A percentile compares a stretch with the other conserved stretches of the same genome.
phyloP scores from a whole-genome alignment of 2,888 invertebrate species.

The Nephrotoma appendiculata region DNA sequence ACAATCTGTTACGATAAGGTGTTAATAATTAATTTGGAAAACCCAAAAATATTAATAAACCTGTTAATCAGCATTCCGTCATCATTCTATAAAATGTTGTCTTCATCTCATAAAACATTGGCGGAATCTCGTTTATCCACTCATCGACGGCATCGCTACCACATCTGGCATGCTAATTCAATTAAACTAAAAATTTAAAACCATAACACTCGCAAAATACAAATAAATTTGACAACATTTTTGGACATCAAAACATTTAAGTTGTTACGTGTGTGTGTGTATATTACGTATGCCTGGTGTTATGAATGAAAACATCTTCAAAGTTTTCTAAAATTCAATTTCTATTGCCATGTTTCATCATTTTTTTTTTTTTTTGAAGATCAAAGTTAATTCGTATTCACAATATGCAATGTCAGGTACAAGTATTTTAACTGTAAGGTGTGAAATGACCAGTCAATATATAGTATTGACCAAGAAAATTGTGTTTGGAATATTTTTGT shows the following conservation, averaged over 20 bases:
- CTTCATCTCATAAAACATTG: background rate
- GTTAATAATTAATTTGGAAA: background rate
- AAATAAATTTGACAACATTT: too few relatives aligned
- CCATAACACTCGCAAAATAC: too few relatives aligned
- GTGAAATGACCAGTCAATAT: background rate
- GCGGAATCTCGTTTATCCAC: background rate
- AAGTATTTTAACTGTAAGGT: background rate
- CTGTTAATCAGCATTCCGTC: background rate
- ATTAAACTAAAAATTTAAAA: background rate
- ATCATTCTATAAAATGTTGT: background rate
- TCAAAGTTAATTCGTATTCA: background rate
- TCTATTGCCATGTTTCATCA: background rate
- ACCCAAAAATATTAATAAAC: background rate
- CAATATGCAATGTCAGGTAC: background rate
- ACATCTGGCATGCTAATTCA: background rate
- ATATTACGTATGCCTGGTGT: too few relatives aligned
- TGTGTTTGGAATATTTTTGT: too few relatives aligned
- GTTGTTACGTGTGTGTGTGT: too few relatives aligned
- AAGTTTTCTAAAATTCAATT: background rate
- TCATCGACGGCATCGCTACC: background rate
- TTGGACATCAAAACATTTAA: too few relatives aligned
- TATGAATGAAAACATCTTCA: too few relatives aligned
- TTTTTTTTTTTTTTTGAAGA: background rate
- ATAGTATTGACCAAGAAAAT: too few relatives aligned
- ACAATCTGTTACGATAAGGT: background rate